Evolutionary conservation across 2,888 invertebrate species (phyloP), one percentile per base, ranked within the genome.

Genomic region (Bursaphelenchus okinawaensis): DNA sequence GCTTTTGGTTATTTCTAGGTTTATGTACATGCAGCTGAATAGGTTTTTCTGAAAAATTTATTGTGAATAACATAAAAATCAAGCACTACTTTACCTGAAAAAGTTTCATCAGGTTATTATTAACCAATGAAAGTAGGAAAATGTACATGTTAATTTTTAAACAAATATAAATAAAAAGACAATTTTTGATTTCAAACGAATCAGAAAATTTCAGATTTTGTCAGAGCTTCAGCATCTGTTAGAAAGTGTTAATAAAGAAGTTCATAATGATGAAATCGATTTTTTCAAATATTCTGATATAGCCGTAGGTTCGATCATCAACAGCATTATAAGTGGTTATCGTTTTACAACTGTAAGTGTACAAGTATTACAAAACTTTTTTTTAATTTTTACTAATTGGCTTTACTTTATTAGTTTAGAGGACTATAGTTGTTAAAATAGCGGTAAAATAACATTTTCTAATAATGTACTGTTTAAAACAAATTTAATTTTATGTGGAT

Each of bases 291-390:
- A 55, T 7, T 26, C 61, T 9, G 54, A 63, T 20, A 28, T 65
- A 7, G 62, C 62, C 19, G 55, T 67, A 19, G 66, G 66, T 19
- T 65, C 66, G 4, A 27, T 65, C 8, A 65, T 65, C 8, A 65
- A 65, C 31, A 27, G 19, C 55, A 50, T 67, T n/a, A 28, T 65
- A 19, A 54, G 62, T 20, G 66, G 66, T 19, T 65, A 65, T 51
- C 31, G 65, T 19, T 65, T 55, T 50, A 50, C 51, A 16, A n/a
- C 12, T 12, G 40, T 40, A 12, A 4, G 40, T 40, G n/a, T 29
- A 29, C 31, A 29, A 29, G 7, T 29, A 9, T 29, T 29, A 9
- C 12, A 9, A 9, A 29, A 9, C 12, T 29, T 29, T 29, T 29
- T 29, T 29, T 29, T 29, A 29, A 16, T 40, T 40, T 40, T 40